Evolutionary conservation across 2,113 vertebrate genomes (phyloP).

Genomic region (Piliocolobus tephrosceles): DNA sequence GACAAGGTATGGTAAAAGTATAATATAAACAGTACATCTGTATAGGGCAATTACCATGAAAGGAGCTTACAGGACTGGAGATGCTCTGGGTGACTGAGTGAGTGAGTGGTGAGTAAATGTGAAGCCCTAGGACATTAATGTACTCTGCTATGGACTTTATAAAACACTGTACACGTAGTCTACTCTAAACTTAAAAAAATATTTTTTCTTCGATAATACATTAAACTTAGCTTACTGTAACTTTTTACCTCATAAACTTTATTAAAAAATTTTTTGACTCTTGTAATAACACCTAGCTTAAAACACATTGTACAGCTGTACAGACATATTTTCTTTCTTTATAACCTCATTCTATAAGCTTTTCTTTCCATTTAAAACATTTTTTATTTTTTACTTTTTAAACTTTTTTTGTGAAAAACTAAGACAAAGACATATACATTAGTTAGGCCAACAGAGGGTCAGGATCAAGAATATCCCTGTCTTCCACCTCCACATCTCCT

Average conservation of each 20-base stretch:
- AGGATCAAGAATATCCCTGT: neutral
- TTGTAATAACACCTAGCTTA: neutral
- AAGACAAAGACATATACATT: neutral
- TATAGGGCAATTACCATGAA: too few relatives aligned
- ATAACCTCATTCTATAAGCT: neutral
- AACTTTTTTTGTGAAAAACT: neutral
- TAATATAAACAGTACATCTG: too few relatives aligned
- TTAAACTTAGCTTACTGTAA: neutral
- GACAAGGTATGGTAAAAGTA: too few relatives aligned
- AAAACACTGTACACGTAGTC: neutral
- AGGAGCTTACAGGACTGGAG: too few relatives aligned
- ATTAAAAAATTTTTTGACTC: neutral
- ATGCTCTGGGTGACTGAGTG: neutral
- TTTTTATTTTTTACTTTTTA: neutral
- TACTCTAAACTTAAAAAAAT: neutral
- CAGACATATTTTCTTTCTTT: neutral
- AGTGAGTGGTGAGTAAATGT: neutral
- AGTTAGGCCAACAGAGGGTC: neutral
- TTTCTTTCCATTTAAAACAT: neutral
- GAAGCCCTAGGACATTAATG: neutral
- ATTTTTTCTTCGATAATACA: neutral
- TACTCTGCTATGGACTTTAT: neutral
- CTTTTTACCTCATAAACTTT: neutral
- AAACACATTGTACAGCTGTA: neutral
- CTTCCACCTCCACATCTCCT: neutral